phyloP scores from a whole-genome alignment of 2,888 invertebrate species.

The Terebella lapidaria region DNA sequence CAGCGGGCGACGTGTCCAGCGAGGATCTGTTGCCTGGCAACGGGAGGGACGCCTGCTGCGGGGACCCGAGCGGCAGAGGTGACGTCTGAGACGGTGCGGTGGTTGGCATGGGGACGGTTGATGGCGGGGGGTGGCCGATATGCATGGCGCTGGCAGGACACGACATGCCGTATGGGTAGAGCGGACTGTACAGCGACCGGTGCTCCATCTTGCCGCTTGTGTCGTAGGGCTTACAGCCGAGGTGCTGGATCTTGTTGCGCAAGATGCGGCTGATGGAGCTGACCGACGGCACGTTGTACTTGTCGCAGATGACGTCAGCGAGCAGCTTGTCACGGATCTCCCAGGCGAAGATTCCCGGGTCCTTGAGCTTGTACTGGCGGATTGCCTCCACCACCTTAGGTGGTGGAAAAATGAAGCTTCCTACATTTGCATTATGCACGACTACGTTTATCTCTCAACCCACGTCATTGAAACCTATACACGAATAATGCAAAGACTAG shows the following conservation, averaged over 20 bases:
- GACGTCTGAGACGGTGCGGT: not conserved
- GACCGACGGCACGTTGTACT: conserved; percentile 95
- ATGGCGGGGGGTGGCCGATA: not conserved
- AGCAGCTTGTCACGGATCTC: conserved; percentile 90
- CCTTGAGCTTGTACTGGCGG: conserved; percentile 83
- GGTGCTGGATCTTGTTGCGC: conserved; percentile 69
- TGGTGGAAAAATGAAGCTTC: no score
- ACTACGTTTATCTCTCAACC: no score
- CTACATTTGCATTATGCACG: no score
- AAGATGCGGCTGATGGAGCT: conserved; percentile 92
- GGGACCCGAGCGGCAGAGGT: not conserved
- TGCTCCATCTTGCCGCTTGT: not conserved
- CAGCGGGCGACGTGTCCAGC: not conserved
- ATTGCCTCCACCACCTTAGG: conserved; percentile 60
- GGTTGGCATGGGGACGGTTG: not conserved
- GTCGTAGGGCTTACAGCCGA: not conserved
- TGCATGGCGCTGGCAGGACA: not conserved
- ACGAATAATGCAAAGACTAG: no score
- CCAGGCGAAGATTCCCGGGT: conserved; percentile 96
- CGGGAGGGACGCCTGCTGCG: not conserved
- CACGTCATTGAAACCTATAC: no score
- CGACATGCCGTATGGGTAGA: not conserved
- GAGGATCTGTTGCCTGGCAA: not conserved
- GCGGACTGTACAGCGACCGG: not conserved
- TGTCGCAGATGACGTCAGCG: conserved; percentile 92